phyloP scores from a whole-genome alignment of 2,113 vertebrate genomes.

The Litocranius walleri region DNA sequence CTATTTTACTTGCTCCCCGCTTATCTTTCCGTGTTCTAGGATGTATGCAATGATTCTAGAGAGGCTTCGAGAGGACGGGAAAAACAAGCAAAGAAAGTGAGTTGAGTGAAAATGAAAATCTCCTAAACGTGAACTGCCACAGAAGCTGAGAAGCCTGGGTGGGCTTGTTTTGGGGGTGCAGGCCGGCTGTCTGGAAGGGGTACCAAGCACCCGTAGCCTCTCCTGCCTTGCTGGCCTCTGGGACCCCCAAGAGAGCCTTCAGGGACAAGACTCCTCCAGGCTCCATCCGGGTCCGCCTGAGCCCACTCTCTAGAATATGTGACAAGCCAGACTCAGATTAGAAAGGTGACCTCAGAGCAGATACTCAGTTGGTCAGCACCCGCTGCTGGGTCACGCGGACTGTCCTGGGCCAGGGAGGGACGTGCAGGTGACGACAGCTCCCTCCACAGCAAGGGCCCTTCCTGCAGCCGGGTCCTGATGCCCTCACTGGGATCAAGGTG shows the following conservation, averaged over 20 bases:
- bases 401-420: background rate
- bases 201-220: accelerated
- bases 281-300: accelerated
- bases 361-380: accelerated
- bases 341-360: background rate
- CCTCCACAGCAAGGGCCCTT: accelerated
- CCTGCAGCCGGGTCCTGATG: accelerated
- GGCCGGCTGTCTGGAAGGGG: accelerated
- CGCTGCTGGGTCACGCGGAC: accelerated
- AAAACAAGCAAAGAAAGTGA: background rate
- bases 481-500: accelerated
- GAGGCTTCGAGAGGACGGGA: accelerated
- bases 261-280: too few species aligned
- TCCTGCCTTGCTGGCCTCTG: accelerated
- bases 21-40: accelerated
- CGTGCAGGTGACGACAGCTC: accelerated
- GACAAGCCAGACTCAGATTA: accelerated
- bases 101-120: accelerated
- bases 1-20: accelerated
- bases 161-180: background rate
- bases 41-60: accelerated
- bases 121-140: accelerated
- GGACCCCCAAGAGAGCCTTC: accelerated
- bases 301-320: accelerated
- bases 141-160: accelerated